Conservation (phyloP, 2,113 vertebrate species). For the Salvelinus fontinalis region DNA sequence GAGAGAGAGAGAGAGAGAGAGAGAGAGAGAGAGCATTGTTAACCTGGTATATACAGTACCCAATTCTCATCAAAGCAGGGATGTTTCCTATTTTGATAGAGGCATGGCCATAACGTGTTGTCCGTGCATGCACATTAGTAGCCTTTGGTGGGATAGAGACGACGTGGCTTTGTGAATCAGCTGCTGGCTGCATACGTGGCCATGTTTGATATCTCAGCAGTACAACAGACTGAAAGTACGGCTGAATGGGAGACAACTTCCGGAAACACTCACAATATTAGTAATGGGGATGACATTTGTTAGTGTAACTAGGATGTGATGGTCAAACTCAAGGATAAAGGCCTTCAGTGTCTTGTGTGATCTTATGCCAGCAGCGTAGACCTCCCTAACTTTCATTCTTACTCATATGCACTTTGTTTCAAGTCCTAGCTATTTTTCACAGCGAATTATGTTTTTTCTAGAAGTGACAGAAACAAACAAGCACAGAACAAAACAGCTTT, state of each 20-base stretch:
- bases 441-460: constrained; percentile 8
- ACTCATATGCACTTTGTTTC: constrained; percentile 28
- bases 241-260: constrained; percentile 15
- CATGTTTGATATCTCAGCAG: constrained; percentile 50
- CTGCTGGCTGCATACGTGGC: too few species aligned
- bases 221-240: constrained; percentile 45
- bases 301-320: constrained; percentile 55
- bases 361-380: constrained; percentile 35
- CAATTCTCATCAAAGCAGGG: constrained; percentile 26
- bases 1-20: background rate
- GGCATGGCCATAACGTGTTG: constrained; percentile 33
- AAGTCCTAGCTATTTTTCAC: background rate
- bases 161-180: too few species aligned
- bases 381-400: constrained; percentile 11
- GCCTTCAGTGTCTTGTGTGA: constrained; percentile 35
- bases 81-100: constrained; percentile 35
- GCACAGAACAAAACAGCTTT: constrained; percentile 21
- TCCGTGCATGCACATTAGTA: constrained; percentile 27
- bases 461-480: constrained; percentile 20
- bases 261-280: background rate
- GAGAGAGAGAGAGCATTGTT: constrained; percentile 16
- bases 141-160: constrained; percentile 42
- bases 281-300: constrained; percentile 49
- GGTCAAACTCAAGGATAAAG: constrained; percentile 25
- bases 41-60: constrained; percentile 13